Evolutionary conservation across 2,888 invertebrate species (phyloP).

Genomic region (Tetramorium bicarinatum): DNA sequence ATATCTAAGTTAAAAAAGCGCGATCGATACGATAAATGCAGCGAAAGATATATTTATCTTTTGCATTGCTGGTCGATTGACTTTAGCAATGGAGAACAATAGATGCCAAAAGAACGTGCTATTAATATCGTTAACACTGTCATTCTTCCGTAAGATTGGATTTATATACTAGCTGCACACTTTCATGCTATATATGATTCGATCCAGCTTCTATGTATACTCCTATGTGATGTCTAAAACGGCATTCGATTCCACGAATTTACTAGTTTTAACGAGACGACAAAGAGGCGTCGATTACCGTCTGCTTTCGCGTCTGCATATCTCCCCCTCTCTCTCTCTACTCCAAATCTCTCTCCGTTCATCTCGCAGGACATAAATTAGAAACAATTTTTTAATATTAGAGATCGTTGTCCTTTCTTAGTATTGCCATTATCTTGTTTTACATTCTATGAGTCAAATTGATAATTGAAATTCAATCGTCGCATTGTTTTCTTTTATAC

Average conservation of each 20-base stretch:
- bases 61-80: neutral
- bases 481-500: neutral
- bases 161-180: neutral
- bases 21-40: neutral
- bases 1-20: neutral
- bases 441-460: neutral
- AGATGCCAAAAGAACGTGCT: neutral
- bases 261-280: conserved; percentile 17
- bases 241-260: conserved; percentile 16
- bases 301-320: conserved; percentile 3
- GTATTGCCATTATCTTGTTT: conserved; percentile 51
- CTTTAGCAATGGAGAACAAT: neutral
- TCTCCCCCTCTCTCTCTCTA: conserved; percentile 3
- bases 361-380: conserved; percentile 67
- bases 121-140: neutral
- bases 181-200: neutral
- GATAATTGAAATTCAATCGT: conserved; percentile 6
- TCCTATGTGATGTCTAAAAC: conserved; percentile 26
- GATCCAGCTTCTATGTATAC: conserved; percentile 1
- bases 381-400: conserved; percentile 72
- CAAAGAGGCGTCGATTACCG: conserved; percentile 23
- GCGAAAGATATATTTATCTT: neutral
- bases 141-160: neutral
- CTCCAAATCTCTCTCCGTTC: conserved; percentile 35
- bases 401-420: conserved; percentile 62